A percentile compares a stretch with the other conserved stretches of the same genome.
Conservation (phyloP, 2,797 vertebrate species). For the Octomys mimax region DNA sequence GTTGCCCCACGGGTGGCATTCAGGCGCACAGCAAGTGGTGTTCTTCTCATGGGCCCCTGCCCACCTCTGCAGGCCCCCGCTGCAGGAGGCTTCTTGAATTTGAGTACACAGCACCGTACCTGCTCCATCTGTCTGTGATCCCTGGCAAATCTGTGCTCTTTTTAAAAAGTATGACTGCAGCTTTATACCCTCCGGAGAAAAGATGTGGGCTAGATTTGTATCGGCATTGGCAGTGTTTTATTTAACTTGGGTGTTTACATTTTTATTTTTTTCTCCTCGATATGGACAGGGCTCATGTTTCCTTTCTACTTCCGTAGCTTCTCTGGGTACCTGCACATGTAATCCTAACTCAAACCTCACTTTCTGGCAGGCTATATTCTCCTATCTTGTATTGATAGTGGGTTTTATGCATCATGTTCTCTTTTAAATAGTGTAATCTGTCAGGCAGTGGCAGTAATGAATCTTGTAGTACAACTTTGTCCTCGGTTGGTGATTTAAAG, state of each 20-base stretch:
- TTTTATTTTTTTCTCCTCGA: neutral
- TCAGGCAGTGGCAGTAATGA: neutral
- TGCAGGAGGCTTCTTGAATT: neutral
- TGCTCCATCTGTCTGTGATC: neutral
- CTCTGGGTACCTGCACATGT: neutral
- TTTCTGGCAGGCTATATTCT: neutral
- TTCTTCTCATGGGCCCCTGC: neutral
- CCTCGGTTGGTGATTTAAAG: neutral
- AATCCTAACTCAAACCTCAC: neutral
- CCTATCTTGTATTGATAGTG: neutral
- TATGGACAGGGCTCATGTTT: neutral
- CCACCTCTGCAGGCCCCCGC: neutral
- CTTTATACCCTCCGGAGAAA: neutral
- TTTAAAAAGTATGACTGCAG: neutral
- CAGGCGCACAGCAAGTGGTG: neutral
- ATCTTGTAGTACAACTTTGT: neutral
- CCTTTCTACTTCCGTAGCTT: neutral
- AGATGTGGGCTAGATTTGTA: neutral
- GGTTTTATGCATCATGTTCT: neutral
- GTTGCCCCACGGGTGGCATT: neutral
- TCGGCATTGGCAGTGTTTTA: neutral
- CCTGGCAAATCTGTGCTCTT: neutral
- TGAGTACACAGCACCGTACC: neutral
- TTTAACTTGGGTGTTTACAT: neutral
- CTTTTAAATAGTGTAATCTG: neutral